Conservation (phyloP, 2,113 vertebrate genomes). For the Dicentrarchus labrax region DNA sequence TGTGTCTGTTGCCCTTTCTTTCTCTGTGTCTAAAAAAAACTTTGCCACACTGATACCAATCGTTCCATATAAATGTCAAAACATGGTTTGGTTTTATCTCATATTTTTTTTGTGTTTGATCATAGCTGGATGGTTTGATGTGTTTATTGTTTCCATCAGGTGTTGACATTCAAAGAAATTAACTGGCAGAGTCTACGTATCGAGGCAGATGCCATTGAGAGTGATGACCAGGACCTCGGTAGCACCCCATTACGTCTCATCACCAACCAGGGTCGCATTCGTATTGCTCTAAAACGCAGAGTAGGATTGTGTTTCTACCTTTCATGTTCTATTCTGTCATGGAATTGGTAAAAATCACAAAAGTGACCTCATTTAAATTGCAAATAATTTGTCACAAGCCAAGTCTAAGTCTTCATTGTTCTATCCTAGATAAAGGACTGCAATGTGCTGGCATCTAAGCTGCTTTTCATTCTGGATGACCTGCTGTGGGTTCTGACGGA, state of each 20-base stretch:
- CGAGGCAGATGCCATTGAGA: constrained; percentile 95
- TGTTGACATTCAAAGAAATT: constrained; percentile 98
- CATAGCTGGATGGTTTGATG: neutral
- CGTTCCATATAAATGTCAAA: neutral
- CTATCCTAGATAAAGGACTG: constrained; percentile 93
- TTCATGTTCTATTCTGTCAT: neutral
- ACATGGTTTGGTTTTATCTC: neutral
- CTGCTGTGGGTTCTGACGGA: constrained; percentile 98
- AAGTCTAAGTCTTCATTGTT: constrained; percentile 8
- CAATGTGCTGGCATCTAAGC: constrained; percentile 95
- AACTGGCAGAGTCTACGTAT: constrained; percentile 98
- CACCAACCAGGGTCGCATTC: constrained; percentile 96
- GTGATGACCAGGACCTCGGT: constrained; percentile 90
- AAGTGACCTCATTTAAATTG: neutral
- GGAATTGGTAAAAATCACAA: neutral
- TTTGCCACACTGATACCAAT: neutral
- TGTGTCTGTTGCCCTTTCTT: constrained; percentile 5
- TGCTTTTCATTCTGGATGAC: constrained; percentile 96
- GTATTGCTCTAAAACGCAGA: constrained; percentile 96
- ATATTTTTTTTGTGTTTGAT: neutral
- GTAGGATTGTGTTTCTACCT: constrained; percentile 77
- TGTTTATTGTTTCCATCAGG: constrained; percentile 82
- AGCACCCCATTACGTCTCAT: constrained; percentile 95
- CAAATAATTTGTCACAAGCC: neutral
- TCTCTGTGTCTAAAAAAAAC: neutral